Conservation (phyloP, 2,888 invertebrate species). For the Nipponacmea schrenckii region DNA sequence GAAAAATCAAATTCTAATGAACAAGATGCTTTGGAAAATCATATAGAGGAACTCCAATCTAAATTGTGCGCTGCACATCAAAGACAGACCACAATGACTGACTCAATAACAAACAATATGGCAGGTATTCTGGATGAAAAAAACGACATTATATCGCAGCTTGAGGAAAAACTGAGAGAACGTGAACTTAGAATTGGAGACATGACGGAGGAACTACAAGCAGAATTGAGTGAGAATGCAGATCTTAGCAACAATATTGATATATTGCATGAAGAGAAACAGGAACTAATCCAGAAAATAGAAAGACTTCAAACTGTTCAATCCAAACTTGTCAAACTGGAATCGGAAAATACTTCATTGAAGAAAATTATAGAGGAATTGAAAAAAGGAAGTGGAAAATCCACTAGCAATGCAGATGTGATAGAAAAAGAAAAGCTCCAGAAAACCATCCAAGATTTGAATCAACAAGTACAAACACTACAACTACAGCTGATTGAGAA, state of each 20-base stretch:
- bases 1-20: constrained; percentile 63
- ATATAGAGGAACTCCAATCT: constrained; percentile 80
- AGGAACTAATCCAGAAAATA: constrained; percentile 44
- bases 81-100: constrained; percentile 71
- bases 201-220: constrained; percentile 56
- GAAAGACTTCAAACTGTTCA: constrained; percentile 47
- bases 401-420: constrained; percentile 10
- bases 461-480: constrained; percentile 43
- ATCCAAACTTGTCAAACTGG: constrained; percentile 45
- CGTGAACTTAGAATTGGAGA: constrained; percentile 59
- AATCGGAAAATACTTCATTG: constrained; percentile 49
- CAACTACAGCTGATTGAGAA: constrained; percentile 41
- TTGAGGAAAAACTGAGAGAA: constrained; percentile 79
- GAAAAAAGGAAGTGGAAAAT: constrained; percentile 23
- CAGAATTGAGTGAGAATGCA: constrained; percentile 51
- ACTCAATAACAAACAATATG: constrained; percentile 57
- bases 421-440: constrained; percentile 46
- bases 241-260: constrained; percentile 46
- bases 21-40: constrained; percentile 57
- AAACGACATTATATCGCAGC: constrained; percentile 85
- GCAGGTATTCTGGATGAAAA: constrained; percentile 82
- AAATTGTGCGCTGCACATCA: constrained; percentile 84
- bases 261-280: constrained; percentile 49
- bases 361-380: constrained; percentile 52
- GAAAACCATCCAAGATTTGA: constrained; percentile 43